phyloP scores from a whole-genome alignment of 2,888 invertebrate species.

The Seira ritae region DNA sequence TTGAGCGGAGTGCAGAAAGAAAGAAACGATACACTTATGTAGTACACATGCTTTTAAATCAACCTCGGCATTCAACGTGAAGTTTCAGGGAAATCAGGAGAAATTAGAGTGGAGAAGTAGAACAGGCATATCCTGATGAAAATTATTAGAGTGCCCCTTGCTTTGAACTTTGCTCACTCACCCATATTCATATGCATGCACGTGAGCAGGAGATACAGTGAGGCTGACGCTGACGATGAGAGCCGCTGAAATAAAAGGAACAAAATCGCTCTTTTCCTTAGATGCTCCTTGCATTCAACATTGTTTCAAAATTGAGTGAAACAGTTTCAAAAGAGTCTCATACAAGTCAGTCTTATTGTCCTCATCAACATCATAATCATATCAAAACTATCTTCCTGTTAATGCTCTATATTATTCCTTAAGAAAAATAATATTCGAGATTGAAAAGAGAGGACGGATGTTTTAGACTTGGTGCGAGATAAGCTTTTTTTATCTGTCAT shows the following conservation, averaged over 20 bases:
- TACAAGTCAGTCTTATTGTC: too few relatives aligned
- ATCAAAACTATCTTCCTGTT: slow-evolving; percentile 26
- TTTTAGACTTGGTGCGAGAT: too few relatives aligned
- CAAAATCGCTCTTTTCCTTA: slow-evolving; percentile 1
- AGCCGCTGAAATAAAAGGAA: not conserved
- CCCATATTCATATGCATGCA: too few relatives aligned
- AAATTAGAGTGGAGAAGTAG: slow-evolving; percentile 59
- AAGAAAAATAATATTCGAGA: not conserved
- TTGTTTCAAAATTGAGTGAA: not conserved
- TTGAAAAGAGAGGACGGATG: too few relatives aligned
- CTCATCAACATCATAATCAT: not conserved
- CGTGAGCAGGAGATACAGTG: not conserved
- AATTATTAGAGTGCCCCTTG: slow-evolving; percentile 7
- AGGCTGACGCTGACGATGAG: too few relatives aligned
- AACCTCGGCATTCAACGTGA: not conserved
- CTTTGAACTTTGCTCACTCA: too few relatives aligned
- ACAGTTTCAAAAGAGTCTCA: not conserved
- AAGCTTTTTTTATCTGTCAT: too few relatives aligned
- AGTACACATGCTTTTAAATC: not conserved
- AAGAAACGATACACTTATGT: not conserved
- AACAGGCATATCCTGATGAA: slow-evolving; percentile 57
- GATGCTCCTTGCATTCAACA: not conserved
- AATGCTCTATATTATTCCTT: slow-evolving; percentile 28
- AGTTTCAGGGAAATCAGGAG: slow-evolving; percentile 43
- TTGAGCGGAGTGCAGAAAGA: not conserved